A percentile compares a stretch with the other conserved stretches of the same genome.
Conservation (phyloP, 1,140 invertebrate genomes). For the Drosophila bocki region DNA sequence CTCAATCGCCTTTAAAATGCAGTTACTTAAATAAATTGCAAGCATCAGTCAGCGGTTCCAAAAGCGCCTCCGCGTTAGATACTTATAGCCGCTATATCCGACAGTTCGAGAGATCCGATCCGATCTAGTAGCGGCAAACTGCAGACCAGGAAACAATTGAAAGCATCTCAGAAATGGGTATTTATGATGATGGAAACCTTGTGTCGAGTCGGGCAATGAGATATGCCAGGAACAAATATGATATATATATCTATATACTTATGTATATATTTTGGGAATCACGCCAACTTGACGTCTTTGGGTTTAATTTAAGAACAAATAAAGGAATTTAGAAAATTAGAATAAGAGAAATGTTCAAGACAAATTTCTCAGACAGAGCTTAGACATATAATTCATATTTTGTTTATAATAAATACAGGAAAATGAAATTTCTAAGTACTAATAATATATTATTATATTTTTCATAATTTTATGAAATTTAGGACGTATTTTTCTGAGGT, state of each 20-base stretch:
- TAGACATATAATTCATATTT: not conserved
- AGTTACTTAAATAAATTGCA: slow-evolving; percentile 33
- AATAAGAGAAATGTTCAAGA: not conserved
- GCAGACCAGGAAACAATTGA: slow-evolving; percentile 25
- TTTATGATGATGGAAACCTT: slow-evolving; percentile 20
- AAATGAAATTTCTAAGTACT: too few relatives aligned
- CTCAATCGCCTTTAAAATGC: slow-evolving; percentile 22
- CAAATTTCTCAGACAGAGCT: not conserved
- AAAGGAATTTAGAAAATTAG: not conserved
- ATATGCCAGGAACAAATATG: not conserved
- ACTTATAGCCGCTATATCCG: slow-evolving; percentile 10
- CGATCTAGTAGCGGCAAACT: not conserved
- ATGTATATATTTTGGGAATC: not conserved
- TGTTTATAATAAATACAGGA: not conserved
- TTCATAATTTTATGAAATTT: too few relatives aligned
- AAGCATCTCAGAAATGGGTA: slow-evolving; percentile 3
- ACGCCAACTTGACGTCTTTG: slow-evolving; percentile 2
- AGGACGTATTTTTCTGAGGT: too few relatives aligned
- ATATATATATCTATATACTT: not conserved
- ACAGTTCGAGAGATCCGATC: slow-evolving; percentile 5
- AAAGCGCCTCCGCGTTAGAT: not conserved
- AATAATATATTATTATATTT: too few relatives aligned
- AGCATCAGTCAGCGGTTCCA: not conserved
- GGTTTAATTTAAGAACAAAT: not conserved
- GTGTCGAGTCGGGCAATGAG: not conserved